Conservation (phyloP, 1,140 invertebrate genomes). For the Chironomus tepperi region DNA sequence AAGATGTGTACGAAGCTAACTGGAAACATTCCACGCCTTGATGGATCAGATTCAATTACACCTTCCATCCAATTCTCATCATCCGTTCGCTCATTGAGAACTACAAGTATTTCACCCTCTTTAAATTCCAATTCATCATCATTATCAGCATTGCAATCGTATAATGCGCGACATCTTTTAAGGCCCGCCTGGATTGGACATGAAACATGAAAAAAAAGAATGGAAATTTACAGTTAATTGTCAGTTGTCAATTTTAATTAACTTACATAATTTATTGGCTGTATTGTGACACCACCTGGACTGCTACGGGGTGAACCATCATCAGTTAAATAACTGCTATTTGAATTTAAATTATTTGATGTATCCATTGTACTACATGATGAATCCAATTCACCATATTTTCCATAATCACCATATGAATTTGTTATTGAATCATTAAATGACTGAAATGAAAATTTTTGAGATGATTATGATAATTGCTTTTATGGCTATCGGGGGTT, state of each 20-base stretch:
- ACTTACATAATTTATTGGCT: neutral
- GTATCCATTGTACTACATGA: neutral
- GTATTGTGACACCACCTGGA: constrained; percentile 10
- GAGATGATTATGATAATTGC: too few relatives aligned
- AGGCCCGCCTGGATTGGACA: constrained; percentile 43
- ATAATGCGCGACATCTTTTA: constrained; percentile 79
- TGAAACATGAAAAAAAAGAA: constrained; percentile 20
- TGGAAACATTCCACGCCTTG: constrained; percentile 83
- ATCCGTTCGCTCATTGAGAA: constrained; percentile 87
- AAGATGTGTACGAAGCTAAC: constrained; percentile 88
- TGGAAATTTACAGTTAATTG: neutral
- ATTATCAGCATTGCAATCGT: constrained; percentile 93
- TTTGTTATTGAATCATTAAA: constrained; percentile 1
- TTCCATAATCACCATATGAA: constrained; percentile 4
- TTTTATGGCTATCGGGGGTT: too few relatives aligned
- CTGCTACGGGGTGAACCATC: neutral
- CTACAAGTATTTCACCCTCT: constrained; percentile 89
- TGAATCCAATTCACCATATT: constrained; percentile 8
- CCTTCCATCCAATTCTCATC: constrained; percentile 99
- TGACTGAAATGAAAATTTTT: neutral
- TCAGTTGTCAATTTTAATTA: neutral
- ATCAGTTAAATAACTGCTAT: constrained; percentile 19
- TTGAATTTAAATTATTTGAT: constrained; percentile 11
- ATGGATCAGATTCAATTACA: constrained; percentile 69
- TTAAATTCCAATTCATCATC: constrained; percentile 93